Evolutionary conservation across 1,140 invertebrate genomes (phyloP).

Genomic region (Mesaphorura yosii): DNA sequence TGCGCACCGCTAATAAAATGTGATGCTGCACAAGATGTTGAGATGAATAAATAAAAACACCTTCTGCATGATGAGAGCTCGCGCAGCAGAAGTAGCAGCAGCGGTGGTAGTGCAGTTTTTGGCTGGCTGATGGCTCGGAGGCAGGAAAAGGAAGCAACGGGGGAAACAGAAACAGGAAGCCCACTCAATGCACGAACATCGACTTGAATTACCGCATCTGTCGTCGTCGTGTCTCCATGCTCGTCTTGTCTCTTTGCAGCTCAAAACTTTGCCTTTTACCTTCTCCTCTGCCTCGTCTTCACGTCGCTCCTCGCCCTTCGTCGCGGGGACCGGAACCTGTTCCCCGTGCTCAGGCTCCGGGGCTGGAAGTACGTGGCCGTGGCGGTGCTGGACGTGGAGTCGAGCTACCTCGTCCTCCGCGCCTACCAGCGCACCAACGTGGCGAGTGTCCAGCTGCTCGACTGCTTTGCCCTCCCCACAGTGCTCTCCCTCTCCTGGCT

Average conservation of each 20-base stretch:
- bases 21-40: too few relatives aligned
- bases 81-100: too few relatives aligned
- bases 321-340: conserved; percentile 47
- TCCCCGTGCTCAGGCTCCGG: conserved; percentile 52
- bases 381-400: conserved; percentile 67
- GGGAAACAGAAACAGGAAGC: too few relatives aligned
- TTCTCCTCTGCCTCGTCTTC: conserved; percentile 60
- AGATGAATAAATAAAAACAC: too few relatives aligned
- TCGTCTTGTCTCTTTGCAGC: conserved; percentile 41
- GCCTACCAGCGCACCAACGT: conserved; percentile 57
- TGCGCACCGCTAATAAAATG: too few relatives aligned
- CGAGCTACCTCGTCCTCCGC: conserved; percentile 59
- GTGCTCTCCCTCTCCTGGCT: conserved; percentile 61
- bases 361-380: conserved; percentile 62
- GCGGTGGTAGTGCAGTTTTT: too few relatives aligned
- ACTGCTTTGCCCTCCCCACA: conserved; percentile 74
- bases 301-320: conserved; percentile 61
- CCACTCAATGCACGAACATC: too few relatives aligned
- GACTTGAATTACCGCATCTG: too few relatives aligned
- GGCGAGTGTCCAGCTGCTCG: conserved; percentile 58
- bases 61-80: too few relatives aligned
- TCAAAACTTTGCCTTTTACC: conserved; percentile 68
- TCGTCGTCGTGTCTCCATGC: too few relatives aligned
- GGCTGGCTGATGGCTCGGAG: too few relatives aligned
- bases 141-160: too few relatives aligned